Percentiles rank a stretch among this genome's conserved stretches.
Conservation (phyloP, 2,113 vertebrate genomes). For the Sprattus sprattus region DNA sequence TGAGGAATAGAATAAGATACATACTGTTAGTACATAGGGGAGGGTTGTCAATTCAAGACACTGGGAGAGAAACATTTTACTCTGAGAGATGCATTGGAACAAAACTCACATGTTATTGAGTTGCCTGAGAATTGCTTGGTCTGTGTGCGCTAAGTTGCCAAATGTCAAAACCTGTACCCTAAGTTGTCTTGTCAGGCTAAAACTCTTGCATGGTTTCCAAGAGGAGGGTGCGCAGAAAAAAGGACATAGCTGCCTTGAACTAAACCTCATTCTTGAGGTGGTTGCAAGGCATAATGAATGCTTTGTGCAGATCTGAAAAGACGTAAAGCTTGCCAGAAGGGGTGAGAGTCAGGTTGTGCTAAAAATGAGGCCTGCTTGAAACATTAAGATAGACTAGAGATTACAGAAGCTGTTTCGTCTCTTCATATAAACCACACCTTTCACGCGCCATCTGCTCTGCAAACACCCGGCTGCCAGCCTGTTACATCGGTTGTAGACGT, state of each 20-base stretch:
- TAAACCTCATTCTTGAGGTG: neutral
- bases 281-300: constrained; percentile 1
- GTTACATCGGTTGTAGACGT: neutral
- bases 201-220: neutral
- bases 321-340: neutral
- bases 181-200: neutral
- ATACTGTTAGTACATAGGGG: too few relatives aligned
- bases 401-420: neutral
- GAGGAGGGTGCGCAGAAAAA: neutral
- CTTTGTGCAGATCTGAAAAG: neutral
- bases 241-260: neutral
- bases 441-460: neutral
- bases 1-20: neutral
- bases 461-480: neutral
- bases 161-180: neutral
- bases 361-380: constrained; percentile 1
- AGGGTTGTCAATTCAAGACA: neutral
- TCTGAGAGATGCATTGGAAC: neutral
- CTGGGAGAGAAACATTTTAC: neutral
- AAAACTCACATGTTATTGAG: neutral
- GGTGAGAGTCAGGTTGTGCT: neutral
- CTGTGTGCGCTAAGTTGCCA: neutral
- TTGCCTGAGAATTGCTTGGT: neutral
- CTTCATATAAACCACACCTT: neutral
- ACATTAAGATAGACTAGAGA: neutral